Evolutionary conservation across 2,888 invertebrate genomes (phyloP).

Genomic region (Brenthis daphne): DNA sequence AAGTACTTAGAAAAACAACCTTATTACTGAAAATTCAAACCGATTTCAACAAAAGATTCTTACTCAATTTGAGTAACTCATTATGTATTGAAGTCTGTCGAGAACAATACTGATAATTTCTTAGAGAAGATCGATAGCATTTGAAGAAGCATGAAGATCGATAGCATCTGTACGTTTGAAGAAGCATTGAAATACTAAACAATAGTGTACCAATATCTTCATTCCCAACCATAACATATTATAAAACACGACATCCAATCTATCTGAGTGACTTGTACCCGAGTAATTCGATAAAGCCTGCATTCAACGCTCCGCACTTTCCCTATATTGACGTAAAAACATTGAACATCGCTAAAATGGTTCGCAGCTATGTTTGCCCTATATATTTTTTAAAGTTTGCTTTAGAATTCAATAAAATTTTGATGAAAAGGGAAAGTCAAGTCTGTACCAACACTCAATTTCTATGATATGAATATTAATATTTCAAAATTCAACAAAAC

Average conservation of each 20-base stretch:
- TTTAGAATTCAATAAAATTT: conserved; percentile 12
- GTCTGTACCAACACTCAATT: conserved; percentile 1
- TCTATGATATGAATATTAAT: too few relatives aligned
- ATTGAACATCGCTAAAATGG: conserved; percentile 4
- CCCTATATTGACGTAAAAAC: conserved; percentile 5
- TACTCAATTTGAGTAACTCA: too few relatives aligned
- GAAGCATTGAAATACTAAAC: too few relatives aligned
- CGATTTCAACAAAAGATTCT: too few relatives aligned
- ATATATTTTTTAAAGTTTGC: conserved; percentile 12
- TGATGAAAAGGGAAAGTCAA: neutral
- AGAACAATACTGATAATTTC: too few relatives aligned
- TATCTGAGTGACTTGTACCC: conserved; percentile 12
- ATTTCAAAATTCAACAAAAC: too few relatives aligned
- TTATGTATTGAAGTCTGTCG: too few relatives aligned
- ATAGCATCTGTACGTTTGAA: too few relatives aligned
- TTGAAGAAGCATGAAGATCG: too few relatives aligned
- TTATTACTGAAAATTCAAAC: too few relatives aligned
- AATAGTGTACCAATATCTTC: neutral
- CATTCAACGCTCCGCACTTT: conserved; percentile 10
- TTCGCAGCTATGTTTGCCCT: conserved; percentile 4
- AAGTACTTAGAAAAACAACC: too few relatives aligned
- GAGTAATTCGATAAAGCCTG: conserved; percentile 17
- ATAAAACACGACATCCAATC: conserved; percentile 6
- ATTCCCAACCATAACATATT: neutral
- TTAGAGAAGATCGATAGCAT: too few relatives aligned